Conservation (phyloP, 2,888 invertebrate genomes). For the Mythimna loreyi region DNA sequence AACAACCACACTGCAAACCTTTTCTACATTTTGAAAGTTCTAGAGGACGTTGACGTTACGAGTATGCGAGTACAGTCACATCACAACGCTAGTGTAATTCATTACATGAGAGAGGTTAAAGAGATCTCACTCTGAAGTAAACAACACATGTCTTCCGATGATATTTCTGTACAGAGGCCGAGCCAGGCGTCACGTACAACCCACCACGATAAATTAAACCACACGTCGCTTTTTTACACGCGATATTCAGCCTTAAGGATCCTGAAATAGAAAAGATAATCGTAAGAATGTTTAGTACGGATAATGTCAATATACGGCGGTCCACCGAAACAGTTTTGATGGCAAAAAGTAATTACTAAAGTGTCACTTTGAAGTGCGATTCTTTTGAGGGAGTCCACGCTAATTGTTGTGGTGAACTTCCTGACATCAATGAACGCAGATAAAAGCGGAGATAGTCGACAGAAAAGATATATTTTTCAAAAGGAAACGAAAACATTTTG, state of each 20-base stretch:
- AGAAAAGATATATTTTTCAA: background rate
- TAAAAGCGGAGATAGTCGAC: slow-evolving; percentile 8
- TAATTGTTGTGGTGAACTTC: slow-evolving; percentile 34
- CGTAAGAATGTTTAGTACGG: background rate
- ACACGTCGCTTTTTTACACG: slow-evolving; percentile 1
- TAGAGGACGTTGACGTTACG: slow-evolving; percentile 4
- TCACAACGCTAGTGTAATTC: slow-evolving; percentile 10
- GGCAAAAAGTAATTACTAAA: slow-evolving; percentile 54
- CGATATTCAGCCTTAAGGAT: slow-evolving; percentile 15
- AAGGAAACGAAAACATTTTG: slow-evolving; percentile 25
- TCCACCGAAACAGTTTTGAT: slow-evolving; percentile 46
- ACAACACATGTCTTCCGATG: slow-evolving; percentile 61
- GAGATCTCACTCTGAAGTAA: slow-evolving; percentile 56
- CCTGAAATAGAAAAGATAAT: slow-evolving; percentile 16
- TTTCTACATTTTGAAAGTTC: slow-evolving; percentile 23
- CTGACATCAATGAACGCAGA: slow-evolving; percentile 44
- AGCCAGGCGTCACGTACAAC: slow-evolving; percentile 56
- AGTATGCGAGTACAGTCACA: background rate
- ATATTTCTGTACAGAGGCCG: slow-evolving; percentile 59
- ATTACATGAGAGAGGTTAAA: slow-evolving; percentile 51
- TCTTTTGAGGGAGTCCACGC: slow-evolving; percentile 36
- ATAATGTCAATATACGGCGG: slow-evolving; percentile 29
- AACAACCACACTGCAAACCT: no score
- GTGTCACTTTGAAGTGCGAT: slow-evolving; percentile 55
- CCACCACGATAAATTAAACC: slow-evolving; percentile 49